These are phyloP conservation scores for Nasonia vitripennis DNA, from an alignment of 1,140 invertebrate genomes.

Conservation along the genomic window DNA sequence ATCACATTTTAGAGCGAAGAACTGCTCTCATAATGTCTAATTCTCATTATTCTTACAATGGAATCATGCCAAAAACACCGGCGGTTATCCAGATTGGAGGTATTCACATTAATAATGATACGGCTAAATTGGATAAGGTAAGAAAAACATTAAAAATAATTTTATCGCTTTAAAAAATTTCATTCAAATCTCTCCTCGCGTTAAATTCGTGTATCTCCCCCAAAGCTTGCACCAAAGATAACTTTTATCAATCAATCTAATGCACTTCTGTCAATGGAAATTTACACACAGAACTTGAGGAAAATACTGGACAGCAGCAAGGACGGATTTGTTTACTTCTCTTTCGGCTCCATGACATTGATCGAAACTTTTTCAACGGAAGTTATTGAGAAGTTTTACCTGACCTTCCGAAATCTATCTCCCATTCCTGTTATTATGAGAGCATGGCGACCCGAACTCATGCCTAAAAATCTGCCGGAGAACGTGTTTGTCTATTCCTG, in stretches of 20 bases:
- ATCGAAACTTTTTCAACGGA: constrained; percentile 76
- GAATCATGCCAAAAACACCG: constrained; percentile 72
- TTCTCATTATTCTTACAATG: constrained; percentile 75
- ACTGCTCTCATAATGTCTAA: constrained; percentile 76
- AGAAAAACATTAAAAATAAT: constrained; percentile 54
- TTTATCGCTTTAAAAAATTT: constrained; percentile 65
- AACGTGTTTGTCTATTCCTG: constrained; percentile 80
- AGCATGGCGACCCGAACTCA: constrained; percentile 59
- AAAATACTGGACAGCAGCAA: constrained; percentile 79
- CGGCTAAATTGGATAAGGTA: constrained; percentile 56
- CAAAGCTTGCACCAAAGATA: background rate
- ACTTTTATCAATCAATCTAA: constrained; percentile 53
- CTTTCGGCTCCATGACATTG: constrained; percentile 80
- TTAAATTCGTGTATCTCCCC: too few species aligned
- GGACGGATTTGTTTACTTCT: constrained; percentile 82
- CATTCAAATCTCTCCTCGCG: too few species aligned
- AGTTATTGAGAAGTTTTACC: constrained; percentile 58
- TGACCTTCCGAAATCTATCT: constrained; percentile 60
- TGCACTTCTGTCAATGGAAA: background rate
- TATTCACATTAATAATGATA: constrained; percentile 70
- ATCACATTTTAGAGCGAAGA: constrained; percentile 69
- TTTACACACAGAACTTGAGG: constrained; percentile 76
- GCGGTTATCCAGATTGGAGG: constrained; percentile 78
- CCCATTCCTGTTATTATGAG: constrained; percentile 63
- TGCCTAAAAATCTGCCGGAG: constrained; percentile 71